Evolutionary conservation across 2,113 vertebrate species (phyloP), one percentile per base, ranked within the genome.

Genomic region (Cyphomyrus plagiostoma): DNA sequence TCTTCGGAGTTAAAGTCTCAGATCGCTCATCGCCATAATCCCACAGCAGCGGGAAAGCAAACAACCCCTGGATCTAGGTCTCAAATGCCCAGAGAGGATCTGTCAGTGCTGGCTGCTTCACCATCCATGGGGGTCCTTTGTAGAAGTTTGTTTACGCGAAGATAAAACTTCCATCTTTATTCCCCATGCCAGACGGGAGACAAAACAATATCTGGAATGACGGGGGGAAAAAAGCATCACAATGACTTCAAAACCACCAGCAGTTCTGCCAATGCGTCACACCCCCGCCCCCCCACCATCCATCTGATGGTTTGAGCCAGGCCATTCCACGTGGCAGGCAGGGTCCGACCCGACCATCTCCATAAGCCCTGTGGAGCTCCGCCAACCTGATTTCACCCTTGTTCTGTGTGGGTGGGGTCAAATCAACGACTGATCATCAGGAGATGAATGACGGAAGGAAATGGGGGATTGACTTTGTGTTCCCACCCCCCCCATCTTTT

Each of bases 131-230:
- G 53, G 87, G 53, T 87, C 87, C 87, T 58, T 45, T 88, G 87
- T 88, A 66, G 30, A 46, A 88, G 87, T 88, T 66, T 88, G 85
- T 87, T 87, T 87, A 56, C 50, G 39, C 53, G 45, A 58, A 88
- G 87, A 88, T 88, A 66, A 56, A 88, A 88, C 87, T 66, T 58
- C 53, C 52, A 88, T 88, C 52, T 88, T 42, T 66, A 88, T 46
- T 53, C 85, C 48, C 56, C 1, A 3, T 45, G n/a, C 52, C 56
- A 39, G 11, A 26, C 10, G 56, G 35, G 87, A 62, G 87, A 88
- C 87, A 88, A 62, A 88, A 87, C 85, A 87, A 87, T 87, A 53
- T 87, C 49, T 35, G 49, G 85, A 87, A 50, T 86, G 42, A 2
- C n/a, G 30, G 56, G 53, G 23, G n/a, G 50, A 15, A 50, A 11